Evolutionary conservation across 2,888 invertebrate genomes (phyloP).

Genomic region (Zaprionus bogoriensis): DNA sequence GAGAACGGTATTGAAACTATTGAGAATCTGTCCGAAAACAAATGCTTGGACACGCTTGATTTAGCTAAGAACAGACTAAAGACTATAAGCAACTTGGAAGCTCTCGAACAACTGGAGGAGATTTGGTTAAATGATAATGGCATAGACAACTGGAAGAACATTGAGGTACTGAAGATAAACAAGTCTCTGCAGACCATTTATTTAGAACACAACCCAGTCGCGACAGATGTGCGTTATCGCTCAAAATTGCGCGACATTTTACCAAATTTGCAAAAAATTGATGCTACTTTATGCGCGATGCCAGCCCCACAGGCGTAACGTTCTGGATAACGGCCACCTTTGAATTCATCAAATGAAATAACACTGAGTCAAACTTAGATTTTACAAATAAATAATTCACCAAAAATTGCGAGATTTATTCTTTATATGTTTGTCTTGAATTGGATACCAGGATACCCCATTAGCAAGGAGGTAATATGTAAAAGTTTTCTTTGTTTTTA

Average conservation of each 20-base stretch:
- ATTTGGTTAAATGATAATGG: slow-evolving; percentile 98
- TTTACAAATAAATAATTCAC: slow-evolving; percentile 21
- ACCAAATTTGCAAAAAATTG: slow-evolving; percentile 94
- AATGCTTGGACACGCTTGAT: slow-evolving; percentile 92
- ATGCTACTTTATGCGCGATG: slow-evolving; percentile 92
- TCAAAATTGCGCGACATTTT: slow-evolving; percentile 94
- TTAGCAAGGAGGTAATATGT: too few relatives aligned
- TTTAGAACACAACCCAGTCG: slow-evolving; percentile 95
- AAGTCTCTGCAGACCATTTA: slow-evolving; percentile 92
- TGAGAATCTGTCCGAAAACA: slow-evolving; percentile 89
- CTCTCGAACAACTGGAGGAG: slow-evolving; percentile 92
- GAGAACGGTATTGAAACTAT: slow-evolving; percentile 94
- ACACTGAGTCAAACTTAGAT: slow-evolving; percentile 5
- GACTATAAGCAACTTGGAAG: slow-evolving; percentile 89
- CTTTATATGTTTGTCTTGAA: background rate
- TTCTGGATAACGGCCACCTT: background rate
- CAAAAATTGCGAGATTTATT: slow-evolving; percentile 1
- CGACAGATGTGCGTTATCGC: slow-evolving; percentile 92
- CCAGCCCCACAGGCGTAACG: slow-evolving; percentile 52
- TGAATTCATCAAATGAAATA: slow-evolving; percentile 8
- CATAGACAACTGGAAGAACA: slow-evolving; percentile 91
- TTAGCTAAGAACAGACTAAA: slow-evolving; percentile 94
- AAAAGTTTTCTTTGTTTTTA: background rate
- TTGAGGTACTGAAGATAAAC: slow-evolving; percentile 89
- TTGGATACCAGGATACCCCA: too few relatives aligned